A percentile compares a stretch with the other conserved stretches of the same genome.
Evolutionary conservation across 2,113 vertebrate species (phyloP).

Genomic region (Ellobius talpinus): DNA sequence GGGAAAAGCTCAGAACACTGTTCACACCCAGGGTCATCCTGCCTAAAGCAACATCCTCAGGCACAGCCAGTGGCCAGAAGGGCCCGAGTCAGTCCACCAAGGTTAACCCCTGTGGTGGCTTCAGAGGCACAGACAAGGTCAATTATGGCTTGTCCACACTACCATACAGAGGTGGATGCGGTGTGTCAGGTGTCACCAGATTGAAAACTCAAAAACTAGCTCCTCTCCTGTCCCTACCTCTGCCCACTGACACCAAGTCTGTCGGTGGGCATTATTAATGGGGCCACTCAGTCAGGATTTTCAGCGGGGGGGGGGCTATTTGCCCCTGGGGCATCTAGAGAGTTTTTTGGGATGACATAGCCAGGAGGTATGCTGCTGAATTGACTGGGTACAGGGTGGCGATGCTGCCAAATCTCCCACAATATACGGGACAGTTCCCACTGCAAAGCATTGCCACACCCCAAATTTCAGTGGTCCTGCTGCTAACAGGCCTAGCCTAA

Average conservation of each 20-base stretch:
- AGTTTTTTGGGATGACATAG: background rate
- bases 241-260: background rate
- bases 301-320: background rate
- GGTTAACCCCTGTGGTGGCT: background rate
- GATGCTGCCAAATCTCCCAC: fast-evolving
- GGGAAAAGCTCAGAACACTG: background rate
- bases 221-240: background rate
- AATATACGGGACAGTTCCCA: fast-evolving
- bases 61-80: background rate
- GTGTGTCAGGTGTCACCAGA: fast-evolving
- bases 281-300: background rate
- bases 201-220: background rate
- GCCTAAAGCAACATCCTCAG: background rate
- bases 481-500: fast-evolving
- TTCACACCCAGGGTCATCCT: fast-evolving
- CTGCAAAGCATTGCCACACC: background rate
- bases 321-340: background rate
- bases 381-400: background rate
- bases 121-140: background rate
- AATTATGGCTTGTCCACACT: background rate
- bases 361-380: no score
- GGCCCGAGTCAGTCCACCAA: fast-evolving
- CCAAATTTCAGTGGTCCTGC: fast-evolving
- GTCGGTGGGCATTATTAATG: background rate
- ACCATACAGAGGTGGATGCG: background rate